phyloP scores from a whole-genome alignment of 2,888 invertebrate genomes.

The Acanthoscelides obtectus region DNA sequence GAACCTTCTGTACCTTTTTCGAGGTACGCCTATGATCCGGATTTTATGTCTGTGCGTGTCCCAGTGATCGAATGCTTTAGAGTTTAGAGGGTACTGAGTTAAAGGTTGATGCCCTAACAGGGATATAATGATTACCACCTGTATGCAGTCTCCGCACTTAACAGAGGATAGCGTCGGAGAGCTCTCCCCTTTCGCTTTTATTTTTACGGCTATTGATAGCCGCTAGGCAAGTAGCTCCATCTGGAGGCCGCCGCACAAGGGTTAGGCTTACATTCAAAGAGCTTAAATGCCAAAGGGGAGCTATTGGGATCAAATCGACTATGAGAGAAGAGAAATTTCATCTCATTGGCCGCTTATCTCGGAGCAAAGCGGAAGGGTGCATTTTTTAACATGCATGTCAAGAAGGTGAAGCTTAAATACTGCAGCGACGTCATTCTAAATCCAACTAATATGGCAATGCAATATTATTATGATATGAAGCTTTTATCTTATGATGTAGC shows the following conservation, averaged over 20 bases:
- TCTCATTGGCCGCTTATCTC: neutral
- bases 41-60: neutral
- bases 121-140: constrained; percentile 15
- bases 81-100: constrained; percentile 6
- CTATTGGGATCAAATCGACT: neutral
- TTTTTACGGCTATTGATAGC: neutral
- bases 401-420: too few species aligned
- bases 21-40: neutral
- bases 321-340: neutral
- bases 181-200: neutral
- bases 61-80: constrained; percentile 3
- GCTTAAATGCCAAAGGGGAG: neutral
- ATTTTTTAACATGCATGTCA: too few species aligned
- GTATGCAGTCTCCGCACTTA: neutral
- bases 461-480: too few species aligned
- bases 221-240: neutral
- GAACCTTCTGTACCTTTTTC: too few species aligned
- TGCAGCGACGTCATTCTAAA: too few species aligned
- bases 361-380: too few species aligned
- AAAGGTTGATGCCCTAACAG: constrained; percentile 15
- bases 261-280: neutral
- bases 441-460: too few species aligned
- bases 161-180: neutral
- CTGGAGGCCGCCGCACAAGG: neutral
- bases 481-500: too few species aligned